Evolutionary conservation across 2,797 vertebrate genomes (phyloP), one percentile per base, ranked within the genome.

Genomic region (Rousettus madagascariensis): DNA sequence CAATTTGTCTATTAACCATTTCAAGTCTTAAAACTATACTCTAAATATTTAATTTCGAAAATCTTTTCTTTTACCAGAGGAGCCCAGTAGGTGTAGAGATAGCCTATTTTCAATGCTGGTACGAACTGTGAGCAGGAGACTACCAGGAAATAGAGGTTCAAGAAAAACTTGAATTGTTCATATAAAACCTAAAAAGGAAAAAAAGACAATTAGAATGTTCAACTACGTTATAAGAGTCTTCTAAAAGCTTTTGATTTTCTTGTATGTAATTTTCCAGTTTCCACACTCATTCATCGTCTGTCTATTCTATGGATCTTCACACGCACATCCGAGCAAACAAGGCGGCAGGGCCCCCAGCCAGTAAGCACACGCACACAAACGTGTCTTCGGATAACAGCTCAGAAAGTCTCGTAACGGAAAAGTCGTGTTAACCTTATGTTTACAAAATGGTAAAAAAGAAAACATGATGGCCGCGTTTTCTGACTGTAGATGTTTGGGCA

Each of bases 151-250:
- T 99, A 99, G 96, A 99, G 99, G 97, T 99, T 99, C 98, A 99
- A 99, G 99, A 99, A 99, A 99, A 99, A 99, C 99, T 99, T 99
- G 99, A 99, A 99, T 97, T 99, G 99, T 98, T 99, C 99, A 98
- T 99, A 99, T 85, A 99, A 99, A 99, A 99, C 99, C 99, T 99
- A 98, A 97, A 99, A 99, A 98, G 57, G 77, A 83, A 97, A 97
- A 96, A 17, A 95, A 87, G 90, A 86, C 97, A 98, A 94, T 86
- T 65, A 65, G 7, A 79, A 88, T 41, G 43, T 43, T 66, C 11
- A 72, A 80, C 13, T 65, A n/a, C 3, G 16, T 78, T 78, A 46
- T 24, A 92, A 63, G 38, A 33, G 20, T 20, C 41, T 36, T 74
- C 49, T 38, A 51, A n/a, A 26, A 84, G 22, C 6, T 51, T 43